These are phyloP conservation scores for Lepidostoma basale DNA, from an alignment of 1,140 invertebrate species.

Conservation along the genomic window DNA sequence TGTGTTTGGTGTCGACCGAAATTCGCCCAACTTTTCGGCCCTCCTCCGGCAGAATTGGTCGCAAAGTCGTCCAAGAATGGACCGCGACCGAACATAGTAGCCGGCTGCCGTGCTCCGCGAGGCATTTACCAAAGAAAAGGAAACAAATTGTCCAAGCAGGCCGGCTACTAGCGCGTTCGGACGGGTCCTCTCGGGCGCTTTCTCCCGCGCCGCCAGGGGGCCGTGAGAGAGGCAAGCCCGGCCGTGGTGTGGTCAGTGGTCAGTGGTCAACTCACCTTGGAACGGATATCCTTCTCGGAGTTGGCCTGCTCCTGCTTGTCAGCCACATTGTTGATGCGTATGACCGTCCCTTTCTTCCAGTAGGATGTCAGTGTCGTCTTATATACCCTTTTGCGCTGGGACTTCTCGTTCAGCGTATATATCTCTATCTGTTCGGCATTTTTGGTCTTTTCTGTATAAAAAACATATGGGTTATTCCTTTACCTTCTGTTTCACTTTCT, in stretches of 20 bases:
- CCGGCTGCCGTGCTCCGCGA: neutral
- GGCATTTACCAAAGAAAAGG: neutral
- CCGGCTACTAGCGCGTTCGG: neutral
- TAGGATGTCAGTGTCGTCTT: conserved; percentile 66
- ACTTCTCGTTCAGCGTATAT: conserved; percentile 67
- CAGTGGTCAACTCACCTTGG: conserved; percentile 60
- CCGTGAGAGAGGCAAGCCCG: conserved; percentile 3
- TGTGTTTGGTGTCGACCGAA: conserved; percentile 1
- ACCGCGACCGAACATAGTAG: neutral
- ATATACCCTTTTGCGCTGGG: conserved; percentile 65
- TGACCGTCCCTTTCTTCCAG: conserved; percentile 68
- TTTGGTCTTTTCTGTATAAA: conserved; percentile 69
- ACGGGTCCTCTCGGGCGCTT: neutral
- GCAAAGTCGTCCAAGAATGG: neutral
- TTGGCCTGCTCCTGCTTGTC: conserved; percentile 70
- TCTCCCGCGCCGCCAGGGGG: neutral
- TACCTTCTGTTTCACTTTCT: conserved; percentile 42
- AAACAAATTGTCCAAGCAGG: neutral
- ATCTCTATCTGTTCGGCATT: conserved; percentile 70
- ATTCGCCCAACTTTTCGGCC: neutral
- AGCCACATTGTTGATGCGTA: conserved; percentile 72
- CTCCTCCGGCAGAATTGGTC: neutral
- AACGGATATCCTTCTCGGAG: conserved; percentile 67
- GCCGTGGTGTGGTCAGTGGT: neutral
- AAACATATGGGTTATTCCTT: conserved; percentile 44